Base-by-base conservation (phyloP, 2,113 vertebrate genomes). In the Oophaga pumilio region DNA sequence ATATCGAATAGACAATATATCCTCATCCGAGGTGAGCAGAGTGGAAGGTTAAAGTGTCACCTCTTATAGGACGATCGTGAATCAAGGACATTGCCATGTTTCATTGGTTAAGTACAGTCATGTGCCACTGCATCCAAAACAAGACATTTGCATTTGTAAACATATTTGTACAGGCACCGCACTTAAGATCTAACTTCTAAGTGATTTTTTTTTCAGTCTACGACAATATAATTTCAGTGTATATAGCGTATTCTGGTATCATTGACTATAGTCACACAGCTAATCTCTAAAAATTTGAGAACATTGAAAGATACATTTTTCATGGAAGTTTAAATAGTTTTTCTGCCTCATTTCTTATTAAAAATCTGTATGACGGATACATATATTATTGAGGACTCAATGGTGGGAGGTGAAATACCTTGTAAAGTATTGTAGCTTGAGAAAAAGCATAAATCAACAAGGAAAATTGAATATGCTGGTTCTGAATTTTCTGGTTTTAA, bases 1-100 rank as follows among this genome's bases (percentile, higher is more conserved):
- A 84, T 83, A 88, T 88, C 60, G 81, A 84, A 84, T 76, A 88
- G 87, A 84, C 81, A 83, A 88, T 88, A 88, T 88, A 88, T 88
- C 60, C 87, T 88, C 87, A 88, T 88, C 69, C 73, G 68, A 66
- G 80, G 49, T 76, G 81, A 68, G 71, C 43, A 56, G 73, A 88
- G 87, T 66, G 60, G 71, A 84, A 83, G 87, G 87, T 87, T 87
- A 87, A 87, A 82, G 80, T 87, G 86, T 84, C 81, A 88, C 59
- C 80, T 84, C 66, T 88, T 82, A 28, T 74, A 83, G 71, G 71
- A 84, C 59, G 14, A 53, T 76, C 66, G 50, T 76, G 80, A 84
- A 84, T 82, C 81, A 82, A 82, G 69, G 86, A 56, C 79, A 77
- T 20, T 68, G 71, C 43, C 78, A 76, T 60, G 79, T 82, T 76